A percentile compares a stretch with the other conserved stretches of the same genome.
Conservation (phyloP, 2,113 vertebrate genomes). For the Callipepla californica region DNA sequence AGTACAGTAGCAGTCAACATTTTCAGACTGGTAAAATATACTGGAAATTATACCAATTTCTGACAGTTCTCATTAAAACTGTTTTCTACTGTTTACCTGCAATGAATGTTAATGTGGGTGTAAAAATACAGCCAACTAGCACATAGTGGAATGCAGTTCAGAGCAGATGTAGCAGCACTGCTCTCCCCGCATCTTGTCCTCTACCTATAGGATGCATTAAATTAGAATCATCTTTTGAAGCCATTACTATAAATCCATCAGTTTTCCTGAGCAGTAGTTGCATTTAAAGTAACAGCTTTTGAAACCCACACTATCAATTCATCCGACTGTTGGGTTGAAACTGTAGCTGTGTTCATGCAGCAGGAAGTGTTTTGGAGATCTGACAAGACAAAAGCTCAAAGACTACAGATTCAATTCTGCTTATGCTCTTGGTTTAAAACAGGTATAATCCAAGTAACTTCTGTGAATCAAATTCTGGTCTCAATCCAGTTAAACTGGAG, state of each 20-base stretch:
- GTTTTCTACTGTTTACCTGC: background rate
- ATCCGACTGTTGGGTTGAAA: background rate
- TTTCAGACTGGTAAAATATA: background rate
- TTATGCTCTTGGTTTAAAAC: background rate
- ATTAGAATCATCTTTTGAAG: background rate
- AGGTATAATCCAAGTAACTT: background rate
- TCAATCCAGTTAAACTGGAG: background rate
- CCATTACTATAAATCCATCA: background rate
- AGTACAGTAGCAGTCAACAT: background rate
- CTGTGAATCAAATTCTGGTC: background rate
- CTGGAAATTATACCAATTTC: background rate
- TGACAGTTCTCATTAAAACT: background rate
- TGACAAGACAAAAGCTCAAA: background rate
- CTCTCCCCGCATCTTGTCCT: background rate
- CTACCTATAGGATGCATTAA: background rate
- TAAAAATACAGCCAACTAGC: conserved; percentile 2
- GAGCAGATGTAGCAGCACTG: background rate
- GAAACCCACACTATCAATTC: accelerated
- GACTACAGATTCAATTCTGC: background rate
- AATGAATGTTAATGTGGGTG: background rate
- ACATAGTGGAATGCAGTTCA: background rate
- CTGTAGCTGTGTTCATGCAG: background rate
- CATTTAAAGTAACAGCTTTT: background rate
- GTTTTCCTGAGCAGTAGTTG: background rate
- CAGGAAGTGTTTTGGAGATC: background rate